These are phyloP conservation scores for Nemopilema nomurai DNA, from an alignment of 30 jellyfish, hydroid and myxozoan species.

Conservation along the genomic window DNA sequence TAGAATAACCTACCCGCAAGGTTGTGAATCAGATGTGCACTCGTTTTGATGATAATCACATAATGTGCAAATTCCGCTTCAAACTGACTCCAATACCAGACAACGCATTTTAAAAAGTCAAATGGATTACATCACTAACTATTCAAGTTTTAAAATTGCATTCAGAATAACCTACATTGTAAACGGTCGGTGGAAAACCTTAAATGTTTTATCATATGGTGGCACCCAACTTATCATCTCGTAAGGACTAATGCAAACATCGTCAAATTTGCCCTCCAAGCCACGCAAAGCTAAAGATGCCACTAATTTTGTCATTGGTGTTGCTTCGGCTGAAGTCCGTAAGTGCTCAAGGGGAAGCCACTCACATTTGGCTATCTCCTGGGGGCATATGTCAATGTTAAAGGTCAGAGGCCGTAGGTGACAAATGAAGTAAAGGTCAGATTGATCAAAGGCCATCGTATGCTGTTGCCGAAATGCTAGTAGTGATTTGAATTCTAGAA, in stretches of 20 bases:
- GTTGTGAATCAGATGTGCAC: too few relatives aligned
- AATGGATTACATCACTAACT: too few relatives aligned
- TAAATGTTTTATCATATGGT: slow-evolving; percentile 61
- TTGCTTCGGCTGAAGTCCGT: slow-evolving; percentile 53
- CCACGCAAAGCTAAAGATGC: slow-evolving; percentile 62
- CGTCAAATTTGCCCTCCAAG: slow-evolving; percentile 51
- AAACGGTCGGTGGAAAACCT: slow-evolving; percentile 61
- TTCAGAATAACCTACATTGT: neutral
- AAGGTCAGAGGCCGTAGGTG: slow-evolving; percentile 79
- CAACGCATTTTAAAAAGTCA: too few relatives aligned
- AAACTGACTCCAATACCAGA: neutral
- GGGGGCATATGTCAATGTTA: slow-evolving; percentile 66
- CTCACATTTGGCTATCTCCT: slow-evolving; percentile 78
- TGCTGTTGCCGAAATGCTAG: slow-evolving; percentile 92
- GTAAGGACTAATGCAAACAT: slow-evolving; percentile 52
- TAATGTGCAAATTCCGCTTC: neutral
- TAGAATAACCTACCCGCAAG: too few relatives aligned
- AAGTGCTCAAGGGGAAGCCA: slow-evolving; percentile 76
- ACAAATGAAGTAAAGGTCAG: slow-evolving; percentile 94
- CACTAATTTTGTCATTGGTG: slow-evolving; percentile 83
- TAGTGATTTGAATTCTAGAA: slow-evolving; percentile 78
- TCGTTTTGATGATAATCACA: too few relatives aligned
- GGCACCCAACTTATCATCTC: slow-evolving; percentile 85
- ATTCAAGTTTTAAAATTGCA: neutral
- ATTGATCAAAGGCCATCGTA: slow-evolving; percentile 72